Evolutionary conservation across 2,888 invertebrate genomes (phyloP).

Genomic region (Crematogaster levior): DNA sequence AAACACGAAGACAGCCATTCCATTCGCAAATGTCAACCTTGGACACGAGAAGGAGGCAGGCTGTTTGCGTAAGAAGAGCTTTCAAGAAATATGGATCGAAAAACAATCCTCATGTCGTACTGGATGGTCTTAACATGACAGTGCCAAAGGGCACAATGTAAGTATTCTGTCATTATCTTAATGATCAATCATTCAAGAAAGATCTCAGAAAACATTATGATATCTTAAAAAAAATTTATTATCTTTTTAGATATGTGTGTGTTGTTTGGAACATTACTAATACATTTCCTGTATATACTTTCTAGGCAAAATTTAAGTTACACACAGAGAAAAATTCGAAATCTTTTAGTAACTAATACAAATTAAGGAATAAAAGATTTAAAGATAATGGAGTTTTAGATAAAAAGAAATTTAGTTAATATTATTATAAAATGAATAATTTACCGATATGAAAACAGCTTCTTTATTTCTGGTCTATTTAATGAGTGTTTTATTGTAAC

Average conservation of each 20-base stretch:
- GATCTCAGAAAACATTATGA: too few relatives aligned
- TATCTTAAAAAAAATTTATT: too few relatives aligned
- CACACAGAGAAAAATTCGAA: not conserved
- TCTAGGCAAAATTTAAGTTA: not conserved
- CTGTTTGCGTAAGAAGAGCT: conserved; percentile 94
- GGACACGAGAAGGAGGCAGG: conserved; percentile 91
- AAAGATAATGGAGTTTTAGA: not conserved
- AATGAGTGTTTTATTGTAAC: not conserved
- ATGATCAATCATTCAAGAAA: not conserved
- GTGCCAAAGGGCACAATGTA: conserved; percentile 96
- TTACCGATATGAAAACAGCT: not conserved
- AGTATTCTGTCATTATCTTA: conserved; percentile 84
- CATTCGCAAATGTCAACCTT: conserved; percentile 90
- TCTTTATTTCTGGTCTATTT: not conserved
- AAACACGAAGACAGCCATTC: conserved; percentile 87
- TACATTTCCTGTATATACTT: not conserved
- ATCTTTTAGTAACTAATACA: not conserved
- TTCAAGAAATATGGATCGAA: conserved; percentile 94
- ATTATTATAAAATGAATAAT: not conserved
- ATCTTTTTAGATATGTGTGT: too few relatives aligned
- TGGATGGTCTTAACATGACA: conserved; percentile 96
- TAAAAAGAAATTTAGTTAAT: not conserved
- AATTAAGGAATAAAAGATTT: not conserved
- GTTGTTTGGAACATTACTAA: too few relatives aligned
- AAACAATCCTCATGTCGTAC: conserved; percentile 92